Conservation (phyloP, 2,888 invertebrate species). For the Cotesia congregata region DNA sequence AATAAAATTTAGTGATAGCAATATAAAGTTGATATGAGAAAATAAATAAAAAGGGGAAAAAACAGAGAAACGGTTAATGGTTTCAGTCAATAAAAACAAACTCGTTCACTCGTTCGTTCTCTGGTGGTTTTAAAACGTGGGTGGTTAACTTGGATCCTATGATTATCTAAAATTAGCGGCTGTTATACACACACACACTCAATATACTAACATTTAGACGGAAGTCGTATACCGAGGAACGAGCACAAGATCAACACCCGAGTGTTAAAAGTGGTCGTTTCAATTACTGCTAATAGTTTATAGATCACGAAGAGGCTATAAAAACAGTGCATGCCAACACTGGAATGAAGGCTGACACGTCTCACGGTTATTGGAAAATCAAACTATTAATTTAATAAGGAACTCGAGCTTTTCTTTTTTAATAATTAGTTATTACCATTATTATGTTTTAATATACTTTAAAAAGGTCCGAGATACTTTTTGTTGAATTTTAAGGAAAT, state of each 20-base stretch:
- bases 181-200: conserved; percentile 21
- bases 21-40: no score
- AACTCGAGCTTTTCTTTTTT: neutral
- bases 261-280: conserved; percentile 40
- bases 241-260: conserved; percentile 9
- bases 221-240: conserved; percentile 36
- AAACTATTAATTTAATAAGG: conserved; percentile 17
- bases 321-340: conserved; percentile 32
- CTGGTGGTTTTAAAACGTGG: conserved; percentile 25
- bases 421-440: no score
- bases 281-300: conserved; percentile 42
- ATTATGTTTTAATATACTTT: no score
- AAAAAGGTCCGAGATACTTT: no score
- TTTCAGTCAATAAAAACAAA: conserved; percentile 2
- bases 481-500: no score
- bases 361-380: conserved; percentile 23
- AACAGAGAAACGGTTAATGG: conserved; percentile 7
- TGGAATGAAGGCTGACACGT: conserved; percentile 1
- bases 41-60: neutral
- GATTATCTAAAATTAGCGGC: conserved; percentile 42
- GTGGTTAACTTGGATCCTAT: conserved; percentile 25
- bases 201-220: conserved; percentile 6
- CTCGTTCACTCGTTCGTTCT: conserved; percentile 15
- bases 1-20: neutral
- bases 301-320: conserved; percentile 37